Evolutionary conservation across 2,113 vertebrate genomes (phyloP), one percentile per base, ranked within the genome.

Genomic region (Carettochelys insculpta): DNA sequence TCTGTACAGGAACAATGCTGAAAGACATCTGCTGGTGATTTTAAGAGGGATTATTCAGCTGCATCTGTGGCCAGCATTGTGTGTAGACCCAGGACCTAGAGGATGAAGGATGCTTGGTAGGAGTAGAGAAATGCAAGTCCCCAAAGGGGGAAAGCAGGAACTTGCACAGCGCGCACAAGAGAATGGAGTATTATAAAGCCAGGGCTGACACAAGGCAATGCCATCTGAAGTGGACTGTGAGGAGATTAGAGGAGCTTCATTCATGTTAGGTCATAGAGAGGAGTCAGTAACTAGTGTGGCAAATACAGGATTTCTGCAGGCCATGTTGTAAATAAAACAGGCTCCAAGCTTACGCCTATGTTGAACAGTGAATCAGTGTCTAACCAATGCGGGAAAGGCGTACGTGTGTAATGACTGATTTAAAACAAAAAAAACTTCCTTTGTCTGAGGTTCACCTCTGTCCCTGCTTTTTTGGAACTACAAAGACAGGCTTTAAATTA

Each of bases 261-360:
- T 53, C 27, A 19, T 47, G 13, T 80, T 65, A 38, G 47, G 77
- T 25, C 68, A 29, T 52, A 12, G 52, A 54, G 71, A 19, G 38
- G 45, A 92, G 43, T 82, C 22, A 90, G 9, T 31, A 90, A 31
- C 43, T 45, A 11, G 27, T 43, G 43, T 78, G 47, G 65, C 11
- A 54, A 51, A 41, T 27, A 0, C 0, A 73, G 14, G 12, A 75
- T 94, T 77, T 22, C 71, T 47, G 41, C 9, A 5, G 11, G 31
- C 41, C 68, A 77, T 22, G 12, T 83, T n/a, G 22, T 81, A 52
- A 56, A 17, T 27, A n/a, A 16, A 29, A 2, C 7, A 16, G 31
- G 11, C 68, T 71, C 2, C 7, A 71, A 76, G 20, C 2, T 29
- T 76, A 2, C 6, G 8, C 24, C 22, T 61, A 34, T 20, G 14